Conservation (phyloP, 2,888 invertebrate genomes). For the Cantharis rufa region DNA sequence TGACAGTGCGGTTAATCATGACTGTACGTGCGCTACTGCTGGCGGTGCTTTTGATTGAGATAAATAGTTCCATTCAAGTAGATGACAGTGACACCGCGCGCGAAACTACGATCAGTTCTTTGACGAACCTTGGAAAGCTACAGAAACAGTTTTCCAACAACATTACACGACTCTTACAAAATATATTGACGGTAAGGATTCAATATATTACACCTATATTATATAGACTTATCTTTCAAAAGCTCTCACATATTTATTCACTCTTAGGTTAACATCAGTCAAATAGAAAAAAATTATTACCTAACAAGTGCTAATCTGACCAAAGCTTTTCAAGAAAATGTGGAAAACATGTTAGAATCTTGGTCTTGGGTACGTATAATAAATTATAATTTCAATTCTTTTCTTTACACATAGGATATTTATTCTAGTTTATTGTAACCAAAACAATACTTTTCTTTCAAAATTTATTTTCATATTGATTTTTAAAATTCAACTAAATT, state of each 20-base stretch:
- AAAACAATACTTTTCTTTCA: background rate
- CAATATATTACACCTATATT: constrained; percentile 6
- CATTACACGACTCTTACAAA: constrained; percentile 31
- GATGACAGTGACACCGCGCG: constrained; percentile 34
- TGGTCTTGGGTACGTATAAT: constrained; percentile 39
- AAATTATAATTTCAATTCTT: background rate
- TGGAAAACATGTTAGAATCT: constrained; percentile 36
- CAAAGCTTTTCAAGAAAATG: constrained; percentile 29
- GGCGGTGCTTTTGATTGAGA: constrained; percentile 37
- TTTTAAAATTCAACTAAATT: background rate
- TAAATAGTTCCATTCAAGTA: constrained; percentile 38
- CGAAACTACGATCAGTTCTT: constrained; percentile 33
- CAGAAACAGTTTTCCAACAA: constrained; percentile 33
- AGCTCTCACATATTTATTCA: background rate
- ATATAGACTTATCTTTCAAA: background rate
- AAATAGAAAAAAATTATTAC: constrained; percentile 10
- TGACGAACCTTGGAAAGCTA: constrained; percentile 34
- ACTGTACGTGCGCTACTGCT: constrained; percentile 32
- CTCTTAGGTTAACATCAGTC: constrained; percentile 24
- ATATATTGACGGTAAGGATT: constrained; percentile 29
- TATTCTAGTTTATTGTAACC: background rate
- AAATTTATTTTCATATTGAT: background rate
- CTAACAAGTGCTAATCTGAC: constrained; percentile 19
- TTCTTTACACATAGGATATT: background rate
- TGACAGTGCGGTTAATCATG: constrained; percentile 35